phyloP scores from a whole-genome alignment of 1,140 invertebrate genomes.

The Magallana ariakensis region DNA sequence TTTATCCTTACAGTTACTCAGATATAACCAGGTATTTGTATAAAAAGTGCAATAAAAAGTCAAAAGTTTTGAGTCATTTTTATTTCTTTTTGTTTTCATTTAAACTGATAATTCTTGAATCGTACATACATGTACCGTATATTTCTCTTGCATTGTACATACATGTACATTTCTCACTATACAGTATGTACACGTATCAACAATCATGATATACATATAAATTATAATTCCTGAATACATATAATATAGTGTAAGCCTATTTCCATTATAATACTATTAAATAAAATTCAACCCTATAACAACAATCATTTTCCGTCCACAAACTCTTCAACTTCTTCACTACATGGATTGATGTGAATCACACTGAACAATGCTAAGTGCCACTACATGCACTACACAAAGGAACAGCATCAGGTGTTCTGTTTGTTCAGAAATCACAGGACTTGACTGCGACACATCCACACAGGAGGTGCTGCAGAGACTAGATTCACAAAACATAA shows the following conservation, averaged over 20 bases:
- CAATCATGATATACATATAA: background rate
- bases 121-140: background rate
- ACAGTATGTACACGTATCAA: too few species aligned
- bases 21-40: too few species aligned
- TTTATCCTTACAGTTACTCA: too few species aligned
- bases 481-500: slow-evolving; percentile 1
- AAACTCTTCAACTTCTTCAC: background rate
- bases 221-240: slow-evolving; percentile 12
- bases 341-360: background rate
- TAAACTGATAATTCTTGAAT: too few species aligned
- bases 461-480: background rate
- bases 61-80: too few species aligned
- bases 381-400: background rate
- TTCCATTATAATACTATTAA: background rate
- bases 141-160: background rate
- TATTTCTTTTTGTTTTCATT: too few species aligned
- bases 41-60: too few species aligned
- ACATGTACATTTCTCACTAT: background rate
- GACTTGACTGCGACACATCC: background rate
- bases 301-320: background rate
- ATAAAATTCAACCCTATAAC: background rate
- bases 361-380: background rate
- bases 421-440: background rate
- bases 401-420: background rate
- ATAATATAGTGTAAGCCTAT: background rate